Conservation (phyloP, 2,113 vertebrate species). For the Trematomus loennbergii region DNA sequence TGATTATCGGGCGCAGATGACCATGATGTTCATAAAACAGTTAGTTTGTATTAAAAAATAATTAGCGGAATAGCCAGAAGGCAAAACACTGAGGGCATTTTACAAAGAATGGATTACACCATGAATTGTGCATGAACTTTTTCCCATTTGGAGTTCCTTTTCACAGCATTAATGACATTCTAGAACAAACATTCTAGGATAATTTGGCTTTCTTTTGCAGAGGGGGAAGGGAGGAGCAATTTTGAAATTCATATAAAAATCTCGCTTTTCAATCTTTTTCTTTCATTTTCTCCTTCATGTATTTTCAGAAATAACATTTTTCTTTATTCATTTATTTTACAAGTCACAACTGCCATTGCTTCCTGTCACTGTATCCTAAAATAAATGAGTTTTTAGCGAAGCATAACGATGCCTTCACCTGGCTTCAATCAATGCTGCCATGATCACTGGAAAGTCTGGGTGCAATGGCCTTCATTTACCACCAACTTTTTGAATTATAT, state of each 20-base stretch:
- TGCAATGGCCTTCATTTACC: neutral
- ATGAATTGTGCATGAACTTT: no score
- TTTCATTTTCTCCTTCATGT: neutral
- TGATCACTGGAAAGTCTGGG: neutral
- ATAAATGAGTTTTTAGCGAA: neutral
- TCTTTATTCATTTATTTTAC: neutral
- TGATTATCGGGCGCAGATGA: neutral
- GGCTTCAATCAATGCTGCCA: neutral
- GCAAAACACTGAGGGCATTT: neutral
- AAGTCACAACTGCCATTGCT: neutral
- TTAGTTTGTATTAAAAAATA: neutral
- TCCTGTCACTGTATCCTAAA: neutral
- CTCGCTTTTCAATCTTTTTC: no score
- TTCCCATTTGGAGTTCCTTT: no score
- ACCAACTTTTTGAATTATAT: neutral
- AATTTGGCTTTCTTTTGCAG: no score
- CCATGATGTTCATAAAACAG: constrained; percentile 5
- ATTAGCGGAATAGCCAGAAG: neutral
- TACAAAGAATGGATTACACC: no score
- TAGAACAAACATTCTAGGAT: no score
- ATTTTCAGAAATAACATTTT: neutral
- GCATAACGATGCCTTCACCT: neutral
- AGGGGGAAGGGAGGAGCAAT: no score
- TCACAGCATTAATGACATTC: no score
- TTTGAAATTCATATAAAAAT: no score